Conservation (phyloP, 1,140 invertebrate species). For the Papilio machaon region DNA sequence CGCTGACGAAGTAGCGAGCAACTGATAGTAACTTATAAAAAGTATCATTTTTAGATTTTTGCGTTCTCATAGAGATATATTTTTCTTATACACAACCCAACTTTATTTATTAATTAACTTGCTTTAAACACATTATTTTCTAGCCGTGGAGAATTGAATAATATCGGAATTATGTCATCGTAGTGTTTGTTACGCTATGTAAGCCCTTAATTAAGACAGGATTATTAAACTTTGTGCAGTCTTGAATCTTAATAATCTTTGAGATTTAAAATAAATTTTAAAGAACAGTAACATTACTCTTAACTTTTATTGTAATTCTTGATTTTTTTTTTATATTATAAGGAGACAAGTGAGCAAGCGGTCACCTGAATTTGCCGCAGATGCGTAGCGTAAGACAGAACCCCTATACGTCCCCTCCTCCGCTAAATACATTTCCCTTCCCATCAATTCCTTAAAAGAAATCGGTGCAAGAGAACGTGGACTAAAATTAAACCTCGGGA, state of each 20-base stretch:
- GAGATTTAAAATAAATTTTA: background rate
- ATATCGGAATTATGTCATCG: background rate
- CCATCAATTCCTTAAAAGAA: no score
- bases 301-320: background rate
- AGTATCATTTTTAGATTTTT: background rate
- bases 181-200: background rate
- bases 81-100: background rate
- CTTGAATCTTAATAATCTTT: background rate
- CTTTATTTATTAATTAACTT: background rate
- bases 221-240: conserved; percentile 1
- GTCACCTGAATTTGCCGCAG: no score
- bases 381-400: no score
- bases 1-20: no score
- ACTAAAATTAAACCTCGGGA: no score
- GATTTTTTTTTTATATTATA: no score
- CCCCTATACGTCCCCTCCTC: no score
- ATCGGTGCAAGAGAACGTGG: no score
- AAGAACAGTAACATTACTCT: background rate
- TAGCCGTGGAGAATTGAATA: background rate
- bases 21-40: no score
- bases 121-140: background rate
- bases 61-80: background rate
- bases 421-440: no score
- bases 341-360: no score
- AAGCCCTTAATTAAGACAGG: background rate